Evolutionary conservation across 2,113 vertebrate genomes (phyloP).

Genomic region (Crotalus viridis): DNA sequence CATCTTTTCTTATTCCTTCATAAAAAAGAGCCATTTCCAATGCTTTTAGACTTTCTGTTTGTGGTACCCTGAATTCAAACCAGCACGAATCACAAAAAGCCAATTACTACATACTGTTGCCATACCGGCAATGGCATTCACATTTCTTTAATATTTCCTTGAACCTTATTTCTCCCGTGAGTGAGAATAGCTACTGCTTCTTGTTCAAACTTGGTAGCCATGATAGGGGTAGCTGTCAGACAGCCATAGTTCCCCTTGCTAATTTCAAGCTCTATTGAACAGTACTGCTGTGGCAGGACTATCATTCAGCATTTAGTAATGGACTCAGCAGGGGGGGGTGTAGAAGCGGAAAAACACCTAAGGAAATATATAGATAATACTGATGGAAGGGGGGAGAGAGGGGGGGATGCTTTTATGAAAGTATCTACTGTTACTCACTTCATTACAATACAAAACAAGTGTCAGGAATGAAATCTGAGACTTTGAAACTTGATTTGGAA

Average conservation of each 20-base stretch:
- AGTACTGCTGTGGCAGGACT: constrained; percentile 45
- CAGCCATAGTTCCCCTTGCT: constrained; percentile 52
- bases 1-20: constrained; percentile 53
- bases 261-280: constrained; percentile 72
- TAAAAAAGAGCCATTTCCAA: constrained; percentile 42
- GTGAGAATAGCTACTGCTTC: constrained; percentile 61
- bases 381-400: constrained; percentile 24
- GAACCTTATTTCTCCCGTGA: constrained; percentile 67
- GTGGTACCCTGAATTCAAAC: constrained; percentile 51
- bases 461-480: constrained; percentile 17
- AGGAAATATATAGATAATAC: constrained; percentile 40
- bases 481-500: neutral
- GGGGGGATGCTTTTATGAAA: neutral
- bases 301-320: constrained; percentile 44
- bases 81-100: constrained; percentile 58
- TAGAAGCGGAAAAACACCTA: neutral
- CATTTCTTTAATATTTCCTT: constrained; percentile 70
- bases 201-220: constrained; percentile 60
- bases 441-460: constrained; percentile 29
- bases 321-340: neutral
- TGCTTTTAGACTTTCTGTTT: constrained; percentile 61
- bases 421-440: constrained; percentile 19
- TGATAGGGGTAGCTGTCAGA: constrained; percentile 57
- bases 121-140: constrained; percentile 58
- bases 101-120: constrained; percentile 63